These are phyloP conservation scores for Tribolium madens DNA, from an alignment of 1,140 invertebrate genomes.

Conservation along the genomic window DNA sequence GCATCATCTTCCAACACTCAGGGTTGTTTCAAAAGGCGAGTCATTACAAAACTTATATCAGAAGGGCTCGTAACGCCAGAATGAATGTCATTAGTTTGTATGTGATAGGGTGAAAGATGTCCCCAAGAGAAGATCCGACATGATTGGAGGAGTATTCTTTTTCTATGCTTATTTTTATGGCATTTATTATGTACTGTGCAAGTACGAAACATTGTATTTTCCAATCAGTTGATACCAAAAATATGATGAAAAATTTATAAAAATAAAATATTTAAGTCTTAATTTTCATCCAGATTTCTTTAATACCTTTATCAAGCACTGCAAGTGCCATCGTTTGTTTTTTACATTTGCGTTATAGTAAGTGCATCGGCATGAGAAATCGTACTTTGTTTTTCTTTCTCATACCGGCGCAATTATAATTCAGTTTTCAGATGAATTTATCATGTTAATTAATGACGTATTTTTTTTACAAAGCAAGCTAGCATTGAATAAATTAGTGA, in stretches of 20 bases:
- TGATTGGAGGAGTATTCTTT: constrained; percentile 57
- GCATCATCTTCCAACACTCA: constrained; percentile 59
- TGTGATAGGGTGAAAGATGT: constrained; percentile 43
- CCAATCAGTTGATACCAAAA: constrained; percentile 59
- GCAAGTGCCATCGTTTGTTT: constrained; percentile 60
- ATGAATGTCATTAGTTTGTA: constrained; percentile 35
- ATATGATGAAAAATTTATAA: constrained; percentile 47
- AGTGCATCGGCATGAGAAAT: constrained; percentile 37
- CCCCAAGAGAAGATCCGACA: constrained; percentile 50
- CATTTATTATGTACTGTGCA: constrained; percentile 58
- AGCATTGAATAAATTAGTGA: constrained; percentile 55
- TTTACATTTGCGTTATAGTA: constrained; percentile 41
- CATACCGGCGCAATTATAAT: constrained; percentile 13
- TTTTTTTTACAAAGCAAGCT: constrained; percentile 53
- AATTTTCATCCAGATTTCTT: constrained; percentile 44
- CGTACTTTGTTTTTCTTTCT: not conserved
- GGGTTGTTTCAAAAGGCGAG: constrained; percentile 49
- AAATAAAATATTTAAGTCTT: constrained; percentile 34
- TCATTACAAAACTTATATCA: constrained; percentile 37
- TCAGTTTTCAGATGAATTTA: constrained; percentile 23
- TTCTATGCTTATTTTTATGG: constrained; percentile 57
- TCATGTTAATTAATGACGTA: constrained; percentile 54
- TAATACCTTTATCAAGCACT: constrained; percentile 51
- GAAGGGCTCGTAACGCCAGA: constrained; percentile 32
- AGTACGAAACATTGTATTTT: constrained; percentile 51